Base-by-base conservation (phyloP, 2,888 invertebrate species). In the Campoplex capitator region DNA sequence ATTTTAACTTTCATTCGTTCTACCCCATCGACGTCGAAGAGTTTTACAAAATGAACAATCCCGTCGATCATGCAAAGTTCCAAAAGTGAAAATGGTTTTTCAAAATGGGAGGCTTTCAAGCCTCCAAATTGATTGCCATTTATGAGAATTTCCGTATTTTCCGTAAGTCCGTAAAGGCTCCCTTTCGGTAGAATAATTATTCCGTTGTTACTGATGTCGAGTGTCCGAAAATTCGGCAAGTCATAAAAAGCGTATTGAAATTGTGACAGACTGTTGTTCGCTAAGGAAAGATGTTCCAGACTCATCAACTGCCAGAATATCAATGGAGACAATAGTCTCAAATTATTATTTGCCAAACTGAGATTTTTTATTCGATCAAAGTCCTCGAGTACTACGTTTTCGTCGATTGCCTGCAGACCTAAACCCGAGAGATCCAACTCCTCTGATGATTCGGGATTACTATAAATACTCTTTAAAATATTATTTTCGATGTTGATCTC, bases 291-390 rank as follows among this genome's bases (percentile, higher is more conserved):
- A 6, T 71, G 73, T 48, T 90, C 89, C 16, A 93, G 80, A 3
- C 85, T 88, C 2, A 88, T 89, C n/a, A 93, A 86, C 51, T 90
- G 90, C 0, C 90, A 88, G 77, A 93, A 93, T 2, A 92, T 80
- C 67, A 89, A 89, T 2, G 89, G 83, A 3, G 91, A 91, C 0
- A 93, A 83, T 0, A 75, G 73, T 2, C 42, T 73, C 2, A 93
- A 65, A 2, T 81, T 83, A 75, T 93, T 93, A 48, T 90, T 85
- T 1, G 89, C 81, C 9, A 93, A 75, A 71, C 81, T 88, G 6
- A 93, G 83, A 4, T 74, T 88, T 48, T 89, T 90, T 3, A 91
- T 38, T 11, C 88, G 62, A 0, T 7, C 9, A 9, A 42, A 7
- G 42, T 9, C 0, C 6, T 42, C 42, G 9, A 42, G 42, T 1